Conservation (phyloP, 2,888 invertebrate genomes). For the Baronia brevicornis region DNA sequence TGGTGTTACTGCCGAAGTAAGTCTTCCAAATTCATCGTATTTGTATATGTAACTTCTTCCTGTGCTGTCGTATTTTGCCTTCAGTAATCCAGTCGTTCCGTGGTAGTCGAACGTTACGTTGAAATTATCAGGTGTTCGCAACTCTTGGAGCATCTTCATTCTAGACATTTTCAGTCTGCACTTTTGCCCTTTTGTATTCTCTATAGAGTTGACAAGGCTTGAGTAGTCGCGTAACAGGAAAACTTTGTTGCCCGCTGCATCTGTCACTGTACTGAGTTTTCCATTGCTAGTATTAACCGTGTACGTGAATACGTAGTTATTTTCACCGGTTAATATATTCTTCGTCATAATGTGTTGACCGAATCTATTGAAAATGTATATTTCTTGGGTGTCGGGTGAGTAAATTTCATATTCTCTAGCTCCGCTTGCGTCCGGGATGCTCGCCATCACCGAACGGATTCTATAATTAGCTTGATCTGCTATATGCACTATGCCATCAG, state of each 20-base stretch:
- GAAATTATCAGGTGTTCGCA: conserved; percentile 94
- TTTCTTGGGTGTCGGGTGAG: conserved; percentile 95
- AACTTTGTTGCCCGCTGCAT: conserved; percentile 93
- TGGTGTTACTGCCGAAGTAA: conserved; percentile 93
- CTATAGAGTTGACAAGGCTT: conserved; percentile 93
- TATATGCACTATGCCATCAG: conserved; percentile 95
- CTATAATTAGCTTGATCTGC: conserved; percentile 96
- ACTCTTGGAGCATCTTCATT: conserved; percentile 92
- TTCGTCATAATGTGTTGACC: conserved; percentile 96
- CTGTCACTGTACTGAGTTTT: conserved; percentile 93
- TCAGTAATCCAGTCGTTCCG: conserved; percentile 90
- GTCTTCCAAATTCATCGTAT: conserved; percentile 95
- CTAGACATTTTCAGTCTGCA: conserved; percentile 93
- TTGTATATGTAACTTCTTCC: conserved; percentile 94
- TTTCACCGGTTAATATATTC: conserved; percentile 96
- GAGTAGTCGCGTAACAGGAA: conserved; percentile 89
- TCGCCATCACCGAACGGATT: conserved; percentile 91
- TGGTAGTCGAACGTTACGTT: conserved; percentile 96
- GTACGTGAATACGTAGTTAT: conserved; percentile 94
- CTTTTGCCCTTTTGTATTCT: conserved; percentile 94
- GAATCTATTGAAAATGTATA: conserved; percentile 93
- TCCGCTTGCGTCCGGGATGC: conserved; percentile 89
- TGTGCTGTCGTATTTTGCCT: conserved; percentile 91
- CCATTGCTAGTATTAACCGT: conserved; percentile 98
- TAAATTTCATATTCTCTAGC: conserved; percentile 94